phyloP scores from a whole-genome alignment of 1,140 invertebrate genomes.

The Heliothis virescens region DNA sequence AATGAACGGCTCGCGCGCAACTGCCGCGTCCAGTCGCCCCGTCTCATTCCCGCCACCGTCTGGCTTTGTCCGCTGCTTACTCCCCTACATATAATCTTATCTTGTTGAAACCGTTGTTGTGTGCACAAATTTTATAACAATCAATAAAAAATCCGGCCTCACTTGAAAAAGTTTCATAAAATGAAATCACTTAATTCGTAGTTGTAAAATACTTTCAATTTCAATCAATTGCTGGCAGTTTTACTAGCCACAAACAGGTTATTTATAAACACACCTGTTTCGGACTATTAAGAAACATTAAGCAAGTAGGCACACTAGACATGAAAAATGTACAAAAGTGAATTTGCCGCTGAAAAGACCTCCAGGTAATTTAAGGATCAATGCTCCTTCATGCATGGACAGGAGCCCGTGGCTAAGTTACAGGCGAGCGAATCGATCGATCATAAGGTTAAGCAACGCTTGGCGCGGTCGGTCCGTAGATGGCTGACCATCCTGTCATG shows the following conservation, averaged over 20 bases:
- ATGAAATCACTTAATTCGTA: conserved; percentile 20
- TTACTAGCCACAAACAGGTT: conserved; percentile 18
- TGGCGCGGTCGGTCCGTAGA: too few relatives aligned
- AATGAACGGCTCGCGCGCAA: conserved; percentile 82
- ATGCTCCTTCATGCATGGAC: too few relatives aligned
- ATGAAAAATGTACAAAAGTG: too few relatives aligned
- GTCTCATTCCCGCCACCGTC: conserved; percentile 65
- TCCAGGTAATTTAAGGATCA: too few relatives aligned
- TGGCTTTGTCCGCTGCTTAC: conserved; percentile 60
- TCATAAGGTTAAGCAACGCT: too few relatives aligned
- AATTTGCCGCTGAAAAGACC: too few relatives aligned
- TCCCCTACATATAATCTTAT: conserved; percentile 35
- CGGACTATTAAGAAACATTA: too few relatives aligned
- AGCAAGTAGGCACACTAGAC: too few relatives aligned
- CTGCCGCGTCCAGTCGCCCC: conserved; percentile 65
- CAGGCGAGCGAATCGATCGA: too few relatives aligned
- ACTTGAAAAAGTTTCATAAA: conserved; percentile 7
- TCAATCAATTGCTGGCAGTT: conserved; percentile 27
- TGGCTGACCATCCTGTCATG: too few relatives aligned
- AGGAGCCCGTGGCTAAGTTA: too few relatives aligned
- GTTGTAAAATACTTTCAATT: conserved; percentile 38
- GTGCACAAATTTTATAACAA: conserved; percentile 34
- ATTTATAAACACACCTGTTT: conserved; percentile 24
- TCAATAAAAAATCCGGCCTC: conserved; percentile 16
- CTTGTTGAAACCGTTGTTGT: conserved; percentile 24